Base-by-base conservation (phyloP, 2,888 invertebrate species). In the Strigamia maritima region DNA sequence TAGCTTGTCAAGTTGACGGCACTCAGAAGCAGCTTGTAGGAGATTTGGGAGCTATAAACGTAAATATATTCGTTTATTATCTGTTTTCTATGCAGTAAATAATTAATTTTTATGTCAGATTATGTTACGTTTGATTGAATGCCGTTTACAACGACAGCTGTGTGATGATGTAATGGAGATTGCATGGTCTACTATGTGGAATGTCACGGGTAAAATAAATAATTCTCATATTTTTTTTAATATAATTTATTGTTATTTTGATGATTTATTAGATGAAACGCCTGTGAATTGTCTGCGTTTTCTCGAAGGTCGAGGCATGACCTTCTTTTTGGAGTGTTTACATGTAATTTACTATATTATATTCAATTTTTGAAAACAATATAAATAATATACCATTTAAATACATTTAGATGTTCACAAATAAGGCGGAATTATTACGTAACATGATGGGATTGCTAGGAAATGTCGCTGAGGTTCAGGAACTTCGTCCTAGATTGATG, bases 111-210 rank as follows among this genome's bases (percentile, higher is more conserved):
- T 79, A 81, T 87, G 88, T 8, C 86, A 93, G 91, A 92, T 91
- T 87, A 97, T 98, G 95, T 87, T 98, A 83, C 90, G 91, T 83
- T 89, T 98, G 83, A 97, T 98, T 81, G 90, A 91, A 79, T 92
- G 93, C 84, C 91, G 96, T 77, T 88, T 96, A 80, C 90, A 90
- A 80, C 89, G 91, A 49, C 90, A 90, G 80, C 88, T 92, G 60
- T 97, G 95, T 85, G 98, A 98, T 86, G 98, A 98, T 86, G 95
- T 97, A 22, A 90, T 98, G 87, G 97, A 98, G 87, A 95, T 97
- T 19, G 95, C 97, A 3, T 98, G 98, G 98, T 97, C 97, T 80
- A 96, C 97, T n/a, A 94, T 98, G 93, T 98, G 98, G 98, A 98
- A 98, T 87, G 86, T 89, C 31, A 88, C 88, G 81, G 87, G 87